Percentiles rank a stretch among this genome's conserved stretches.
Conservation (phyloP, 2,888 invertebrate genomes). For the Listrodromus nycthemerus region DNA sequence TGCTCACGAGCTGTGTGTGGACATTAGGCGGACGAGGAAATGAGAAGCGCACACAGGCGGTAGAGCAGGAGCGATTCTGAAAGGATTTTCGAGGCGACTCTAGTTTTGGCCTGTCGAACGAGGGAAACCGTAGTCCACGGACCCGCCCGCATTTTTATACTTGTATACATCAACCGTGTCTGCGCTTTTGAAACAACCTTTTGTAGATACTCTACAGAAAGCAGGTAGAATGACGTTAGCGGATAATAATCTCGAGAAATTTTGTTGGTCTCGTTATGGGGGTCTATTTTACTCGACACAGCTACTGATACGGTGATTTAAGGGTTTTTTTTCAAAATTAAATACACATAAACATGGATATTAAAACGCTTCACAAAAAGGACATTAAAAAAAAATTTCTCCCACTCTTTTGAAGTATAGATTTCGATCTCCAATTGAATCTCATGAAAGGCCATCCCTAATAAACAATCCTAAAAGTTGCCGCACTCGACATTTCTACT, state of each 20-base stretch:
- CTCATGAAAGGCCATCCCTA: no score
- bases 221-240: conserved; percentile 1
- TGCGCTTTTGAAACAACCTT: conserved; percentile 3
- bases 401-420: no score
- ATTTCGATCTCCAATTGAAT: no score
- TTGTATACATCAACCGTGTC: neutral
- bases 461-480: no score
- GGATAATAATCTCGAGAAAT: conserved; percentile 16
- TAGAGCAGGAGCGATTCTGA: neutral
- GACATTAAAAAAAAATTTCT: no score
- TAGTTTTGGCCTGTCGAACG: conserved; percentile 32
- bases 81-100: conserved; percentile 39
- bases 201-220: neutral
- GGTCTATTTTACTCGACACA: conserved; percentile 17
- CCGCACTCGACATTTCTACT: no score
- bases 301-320: conserved; percentile 12
- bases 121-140: neutral
- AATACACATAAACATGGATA: no score
- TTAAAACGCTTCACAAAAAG: no score
- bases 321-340: neutral
- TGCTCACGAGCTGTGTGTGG: neutral
- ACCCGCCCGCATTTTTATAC: conserved; percentile 19
- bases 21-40: conserved; percentile 42
- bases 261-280: conserved; percentile 11
- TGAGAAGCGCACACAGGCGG: conserved; percentile 38